Evolutionary conservation across 2,797 vertebrate genomes (phyloP).

Genomic region (Manis javanica): DNA sequence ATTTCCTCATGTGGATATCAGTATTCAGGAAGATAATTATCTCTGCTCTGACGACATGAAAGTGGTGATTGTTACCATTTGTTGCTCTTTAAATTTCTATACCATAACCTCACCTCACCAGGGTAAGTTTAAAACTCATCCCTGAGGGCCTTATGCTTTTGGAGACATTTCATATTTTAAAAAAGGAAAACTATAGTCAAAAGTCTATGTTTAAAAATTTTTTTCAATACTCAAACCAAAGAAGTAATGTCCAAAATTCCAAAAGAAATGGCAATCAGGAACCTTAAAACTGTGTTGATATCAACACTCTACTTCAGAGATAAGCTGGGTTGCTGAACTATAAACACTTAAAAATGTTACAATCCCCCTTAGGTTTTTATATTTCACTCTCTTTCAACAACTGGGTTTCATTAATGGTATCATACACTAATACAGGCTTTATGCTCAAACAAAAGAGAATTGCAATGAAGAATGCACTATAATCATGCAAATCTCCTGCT

Average conservation of each 20-base stretch:
- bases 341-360: conserved; percentile 68
- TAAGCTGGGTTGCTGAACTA: conserved; percentile 60
- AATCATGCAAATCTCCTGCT: conserved; percentile 78
- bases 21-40: conserved; percentile 1
- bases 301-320: conserved; percentile 70
- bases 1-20: neutral
- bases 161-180: conserved; percentile 67
- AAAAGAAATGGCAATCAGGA: conserved; percentile 55
- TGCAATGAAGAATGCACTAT: conserved; percentile 71
- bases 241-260: conserved; percentile 66
- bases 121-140: conserved; percentile 26
- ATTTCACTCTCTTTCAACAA: conserved; percentile 53
- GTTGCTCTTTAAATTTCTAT: neutral
- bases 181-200: conserved; percentile 73
- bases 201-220: neutral
- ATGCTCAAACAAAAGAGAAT: conserved; percentile 76
- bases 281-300: conserved; percentile 61
- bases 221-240: conserved; percentile 65
- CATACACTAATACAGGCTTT: conserved; percentile 67
- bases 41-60: neutral
- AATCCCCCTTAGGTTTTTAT: conserved; percentile 17
- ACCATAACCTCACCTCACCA: neutral
- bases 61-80: neutral
- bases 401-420: conserved; percentile 71
- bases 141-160: conserved; percentile 63